phyloP scores from a whole-genome alignment of 2,113 vertebrate species.

The Rhinolophus ferrumequinum region DNA sequence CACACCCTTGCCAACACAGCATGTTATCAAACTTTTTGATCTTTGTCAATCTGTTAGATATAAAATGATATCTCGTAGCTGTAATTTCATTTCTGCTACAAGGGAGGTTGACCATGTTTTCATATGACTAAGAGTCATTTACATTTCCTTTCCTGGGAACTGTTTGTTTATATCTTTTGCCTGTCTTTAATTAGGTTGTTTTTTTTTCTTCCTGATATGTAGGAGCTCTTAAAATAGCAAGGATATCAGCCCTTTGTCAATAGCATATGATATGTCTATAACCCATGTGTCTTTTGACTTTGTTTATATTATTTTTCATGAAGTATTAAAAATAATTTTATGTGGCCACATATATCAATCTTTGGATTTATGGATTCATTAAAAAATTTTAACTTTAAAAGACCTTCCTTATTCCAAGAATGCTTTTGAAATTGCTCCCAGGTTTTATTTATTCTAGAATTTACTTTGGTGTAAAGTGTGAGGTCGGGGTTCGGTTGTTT shows the following conservation, averaged over 20 bases:
- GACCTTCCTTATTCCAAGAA: not conserved
- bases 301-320: conserved; percentile 61
- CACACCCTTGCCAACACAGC: conserved; percentile 72
- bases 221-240: conserved; percentile 72
- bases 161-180: conserved; percentile 71
- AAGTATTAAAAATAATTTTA: conserved; percentile 63
- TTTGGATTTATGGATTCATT: conserved; percentile 26
- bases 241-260: conserved; percentile 60
- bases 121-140: conserved; percentile 73
- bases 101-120: conserved; percentile 76
- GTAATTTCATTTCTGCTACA: conserved; percentile 66
- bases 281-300: conserved; percentile 63
- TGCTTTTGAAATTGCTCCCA: not conserved
- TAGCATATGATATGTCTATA: conserved; percentile 54
- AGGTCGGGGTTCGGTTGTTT: not conserved
- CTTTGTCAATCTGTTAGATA: conserved; percentile 82
- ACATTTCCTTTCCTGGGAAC: conserved; percentile 76
- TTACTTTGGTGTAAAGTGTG: not conserved
- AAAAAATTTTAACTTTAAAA: not conserved
- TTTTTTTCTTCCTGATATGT: conserved; percentile 43
- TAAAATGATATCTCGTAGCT: conserved; percentile 68
- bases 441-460: conserved; percentile 24
- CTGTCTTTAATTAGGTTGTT: conserved; percentile 74
- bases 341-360: conserved; percentile 38
- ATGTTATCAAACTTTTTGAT: conserved; percentile 78